Base-by-base conservation (phyloP, 2,113 vertebrate species). In the Leucopsar rothschildi region DNA sequence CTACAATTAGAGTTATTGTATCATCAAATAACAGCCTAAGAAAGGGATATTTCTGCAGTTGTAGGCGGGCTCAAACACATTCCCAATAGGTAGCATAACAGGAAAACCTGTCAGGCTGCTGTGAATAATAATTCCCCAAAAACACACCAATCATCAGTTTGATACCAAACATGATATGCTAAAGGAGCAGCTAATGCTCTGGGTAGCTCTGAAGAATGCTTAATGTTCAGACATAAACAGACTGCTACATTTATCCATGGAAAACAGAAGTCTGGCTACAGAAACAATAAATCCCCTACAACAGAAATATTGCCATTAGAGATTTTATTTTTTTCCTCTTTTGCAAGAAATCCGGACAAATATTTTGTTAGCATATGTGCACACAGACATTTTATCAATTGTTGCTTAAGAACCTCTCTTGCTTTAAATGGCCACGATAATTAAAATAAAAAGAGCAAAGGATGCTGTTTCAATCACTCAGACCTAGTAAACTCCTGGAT, bases 251-350 rank as follows among this genome's bases (percentile, higher is more conserved):
- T 77, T 77, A 88, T 50, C 59, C 68, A 25, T 4, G 17, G 82
- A 78, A 88, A 94, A 88, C 64, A 95, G 70, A 88, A 95, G 50
- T 57, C 79, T 91, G 84, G 59, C 66, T 89, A 59, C 63, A 80
- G 69, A 84, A 94, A 87, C 70, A 91, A 60, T 85, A 79, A 64
- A 82, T 55, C 28, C 52, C 53, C 37, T 82, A 33, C 16, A 61
- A 63, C n/a, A 92, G 40, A 92, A 90, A 91, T 79, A 87, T 2
- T 28, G 24, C 24, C 50, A 42, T 66, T n/a, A 61, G n/a, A 57
- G 49, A 27, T 87, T 76, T 72, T 13, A 47, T 27, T 85, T 89
- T 89, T 69, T 50, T 31, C 23, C 50, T 72, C 50, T 79, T 85
- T 59, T 66, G 11, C 17, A 50, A 88, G 60, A 83, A 91, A 92